Conservation (phyloP, 2,888 invertebrate genomes). For the Stenodema calcarata region DNA sequence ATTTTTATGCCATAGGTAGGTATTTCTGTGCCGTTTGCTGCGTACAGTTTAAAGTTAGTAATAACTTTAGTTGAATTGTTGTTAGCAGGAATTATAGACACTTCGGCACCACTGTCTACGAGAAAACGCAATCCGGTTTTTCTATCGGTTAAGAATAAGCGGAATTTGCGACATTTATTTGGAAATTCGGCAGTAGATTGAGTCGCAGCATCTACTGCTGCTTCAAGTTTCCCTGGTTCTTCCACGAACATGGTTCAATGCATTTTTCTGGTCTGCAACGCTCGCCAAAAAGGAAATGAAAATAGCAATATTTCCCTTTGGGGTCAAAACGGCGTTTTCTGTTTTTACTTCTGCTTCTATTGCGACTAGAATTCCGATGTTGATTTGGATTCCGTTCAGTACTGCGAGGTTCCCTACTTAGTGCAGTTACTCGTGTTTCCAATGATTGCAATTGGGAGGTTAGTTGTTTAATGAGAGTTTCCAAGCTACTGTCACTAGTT, state of each 20-base stretch:
- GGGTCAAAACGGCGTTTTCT: conserved; percentile 23
- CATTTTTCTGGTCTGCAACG: conserved; percentile 39
- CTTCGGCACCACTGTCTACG: conserved; percentile 51
- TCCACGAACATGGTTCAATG: conserved; percentile 10
- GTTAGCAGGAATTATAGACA: conserved; percentile 40
- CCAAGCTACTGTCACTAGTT: too few relatives aligned
- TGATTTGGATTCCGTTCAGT: neutral
- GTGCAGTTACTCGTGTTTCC: neutral
- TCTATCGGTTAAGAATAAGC: neutral
- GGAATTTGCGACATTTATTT: neutral
- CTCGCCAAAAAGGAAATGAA: conserved; percentile 27
- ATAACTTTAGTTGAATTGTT: neutral
- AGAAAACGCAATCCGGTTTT: conserved; percentile 36
- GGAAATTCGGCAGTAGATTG: neutral
- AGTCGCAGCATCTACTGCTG: conserved; percentile 19
- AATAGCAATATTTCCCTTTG: conserved; percentile 26
- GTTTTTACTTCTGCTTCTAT: neutral
- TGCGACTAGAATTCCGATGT: neutral
- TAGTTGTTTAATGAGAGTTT: neutral
- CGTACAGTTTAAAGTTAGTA: conserved; percentile 52
- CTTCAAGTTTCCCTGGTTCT: conserved; percentile 18
- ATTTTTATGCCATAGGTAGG: conserved; percentile 51
- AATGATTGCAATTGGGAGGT: neutral
- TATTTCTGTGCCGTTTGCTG: conserved; percentile 56
- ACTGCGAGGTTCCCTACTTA: neutral